These are phyloP conservation scores for Asteroscopus sphinx DNA, from an alignment of 2,888 invertebrate genomes.

Conservation along the genomic window DNA sequence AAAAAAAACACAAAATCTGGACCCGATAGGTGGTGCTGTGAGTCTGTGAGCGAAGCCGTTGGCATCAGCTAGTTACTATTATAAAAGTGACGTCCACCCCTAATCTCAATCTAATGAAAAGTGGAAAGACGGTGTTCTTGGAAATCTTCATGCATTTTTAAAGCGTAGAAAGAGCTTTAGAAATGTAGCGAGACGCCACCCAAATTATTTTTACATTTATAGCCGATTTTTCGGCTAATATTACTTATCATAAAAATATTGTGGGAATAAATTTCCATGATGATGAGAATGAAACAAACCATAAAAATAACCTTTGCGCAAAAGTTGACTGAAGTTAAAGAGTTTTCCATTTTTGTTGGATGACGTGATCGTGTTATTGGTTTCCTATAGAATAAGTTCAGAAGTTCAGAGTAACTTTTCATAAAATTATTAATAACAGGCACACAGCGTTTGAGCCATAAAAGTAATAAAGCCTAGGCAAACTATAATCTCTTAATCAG, in stretches of 20 bases:
- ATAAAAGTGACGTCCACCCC: not conserved
- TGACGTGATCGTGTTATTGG: conserved; percentile 7
- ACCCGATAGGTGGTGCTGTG: no score
- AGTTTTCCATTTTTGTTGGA: conserved; percentile 27
- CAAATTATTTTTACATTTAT: conserved; percentile 36
- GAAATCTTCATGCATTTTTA: conserved; percentile 47
- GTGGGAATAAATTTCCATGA: conserved; percentile 36
- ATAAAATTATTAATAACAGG: conserved; percentile 14
- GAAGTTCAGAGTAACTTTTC: not conserved
- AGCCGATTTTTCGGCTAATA: conserved; percentile 14
- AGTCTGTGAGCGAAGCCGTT: no score
- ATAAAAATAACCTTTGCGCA: conserved; percentile 26
- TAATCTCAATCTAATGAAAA: conserved; percentile 22
- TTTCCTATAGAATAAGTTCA: not conserved
- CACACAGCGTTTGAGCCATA: not conserved
- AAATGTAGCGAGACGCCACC: conserved; percentile 18
- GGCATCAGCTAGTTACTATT: no score
- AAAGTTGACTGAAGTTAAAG: conserved; percentile 7
- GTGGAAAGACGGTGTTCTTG: conserved; percentile 12
- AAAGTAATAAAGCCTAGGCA: conserved; percentile 2
- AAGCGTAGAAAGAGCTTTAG: conserved; percentile 25
- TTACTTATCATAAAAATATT: conserved; percentile 41
- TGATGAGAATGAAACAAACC: conserved; percentile 32
- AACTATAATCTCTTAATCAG: no score
- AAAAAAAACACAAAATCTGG: no score